Evolutionary conservation across 2,888 invertebrate species (phyloP).

Genomic region (Apotomis turbidana): DNA sequence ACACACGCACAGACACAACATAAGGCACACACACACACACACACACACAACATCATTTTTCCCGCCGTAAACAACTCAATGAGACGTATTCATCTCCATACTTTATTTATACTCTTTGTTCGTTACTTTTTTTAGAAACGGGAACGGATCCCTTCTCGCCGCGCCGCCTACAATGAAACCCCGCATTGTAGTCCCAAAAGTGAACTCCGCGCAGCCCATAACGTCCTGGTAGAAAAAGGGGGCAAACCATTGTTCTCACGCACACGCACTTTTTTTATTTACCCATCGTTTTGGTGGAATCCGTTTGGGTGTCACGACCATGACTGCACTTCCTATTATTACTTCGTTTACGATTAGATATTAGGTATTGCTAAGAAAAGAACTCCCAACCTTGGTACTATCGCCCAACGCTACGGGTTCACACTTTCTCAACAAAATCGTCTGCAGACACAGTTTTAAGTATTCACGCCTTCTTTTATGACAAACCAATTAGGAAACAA

Average conservation of each 20-base stretch:
- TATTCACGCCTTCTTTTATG: no score
- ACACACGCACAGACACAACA: no score
- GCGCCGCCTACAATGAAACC: slow-evolving; percentile 51
- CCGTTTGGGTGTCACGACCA: neutral
- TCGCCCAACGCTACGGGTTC: no score
- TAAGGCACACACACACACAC: no score
- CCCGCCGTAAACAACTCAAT: neutral
- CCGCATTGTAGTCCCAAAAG: slow-evolving; percentile 58
- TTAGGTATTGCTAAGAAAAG: neutral
- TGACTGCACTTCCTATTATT: neutral
- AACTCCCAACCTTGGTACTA: no score
- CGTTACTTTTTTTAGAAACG: neutral
- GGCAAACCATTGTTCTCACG: slow-evolving; percentile 85
- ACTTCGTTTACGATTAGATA: neutral
- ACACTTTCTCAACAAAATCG: no score
- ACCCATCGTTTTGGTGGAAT: slow-evolving; percentile 28
- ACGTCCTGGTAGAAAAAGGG: slow-evolving; percentile 82
- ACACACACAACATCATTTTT: no score
- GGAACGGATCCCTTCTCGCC: slow-evolving; percentile 17
- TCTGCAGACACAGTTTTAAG: no score
- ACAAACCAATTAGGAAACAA: no score
- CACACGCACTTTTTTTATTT: slow-evolving; percentile 79
- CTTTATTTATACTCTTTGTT: neutral
- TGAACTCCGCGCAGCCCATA: slow-evolving; percentile 71
- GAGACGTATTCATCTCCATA: neutral